phyloP scores from a whole-genome alignment of 2,113 vertebrate species.

The Nycticorax nycticorax region DNA sequence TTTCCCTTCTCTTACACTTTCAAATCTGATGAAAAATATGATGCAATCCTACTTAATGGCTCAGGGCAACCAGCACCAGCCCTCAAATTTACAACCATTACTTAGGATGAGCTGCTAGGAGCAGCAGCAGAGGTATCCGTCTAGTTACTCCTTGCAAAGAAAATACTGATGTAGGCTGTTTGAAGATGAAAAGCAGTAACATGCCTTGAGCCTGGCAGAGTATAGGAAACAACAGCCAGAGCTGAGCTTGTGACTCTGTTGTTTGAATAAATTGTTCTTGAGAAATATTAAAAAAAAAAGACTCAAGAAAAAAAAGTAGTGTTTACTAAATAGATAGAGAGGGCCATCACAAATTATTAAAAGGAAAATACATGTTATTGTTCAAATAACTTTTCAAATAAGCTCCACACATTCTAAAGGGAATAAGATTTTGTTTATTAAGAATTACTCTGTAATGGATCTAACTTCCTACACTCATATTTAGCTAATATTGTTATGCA shows the following conservation, averaged over 20 bases:
- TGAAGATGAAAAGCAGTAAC: neutral
- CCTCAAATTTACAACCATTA: neutral
- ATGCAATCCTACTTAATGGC: neutral
- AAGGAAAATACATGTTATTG: neutral
- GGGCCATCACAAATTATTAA: neutral
- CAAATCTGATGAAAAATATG: neutral
- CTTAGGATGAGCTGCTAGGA: neutral
- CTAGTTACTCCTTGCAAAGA: neutral
- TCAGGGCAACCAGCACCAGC: neutral
- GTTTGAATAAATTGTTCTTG: neutral
- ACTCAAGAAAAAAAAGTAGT: neutral
- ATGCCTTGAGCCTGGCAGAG: neutral
- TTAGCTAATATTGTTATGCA: neutral
- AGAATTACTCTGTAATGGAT: neutral
- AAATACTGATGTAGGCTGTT: neutral
- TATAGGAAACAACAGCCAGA: neutral
- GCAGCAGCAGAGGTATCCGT: neutral
- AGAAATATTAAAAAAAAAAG: neutral
- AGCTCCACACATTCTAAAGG: neutral
- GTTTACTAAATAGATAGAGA: neutral
- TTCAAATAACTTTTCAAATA: neutral
- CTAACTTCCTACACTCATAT: neutral
- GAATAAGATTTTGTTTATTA: neutral
- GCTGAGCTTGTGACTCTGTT: neutral
- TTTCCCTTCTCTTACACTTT: neutral